phyloP scores from a whole-genome alignment of 2,113 vertebrate species.

The Setophaga petechia region DNA sequence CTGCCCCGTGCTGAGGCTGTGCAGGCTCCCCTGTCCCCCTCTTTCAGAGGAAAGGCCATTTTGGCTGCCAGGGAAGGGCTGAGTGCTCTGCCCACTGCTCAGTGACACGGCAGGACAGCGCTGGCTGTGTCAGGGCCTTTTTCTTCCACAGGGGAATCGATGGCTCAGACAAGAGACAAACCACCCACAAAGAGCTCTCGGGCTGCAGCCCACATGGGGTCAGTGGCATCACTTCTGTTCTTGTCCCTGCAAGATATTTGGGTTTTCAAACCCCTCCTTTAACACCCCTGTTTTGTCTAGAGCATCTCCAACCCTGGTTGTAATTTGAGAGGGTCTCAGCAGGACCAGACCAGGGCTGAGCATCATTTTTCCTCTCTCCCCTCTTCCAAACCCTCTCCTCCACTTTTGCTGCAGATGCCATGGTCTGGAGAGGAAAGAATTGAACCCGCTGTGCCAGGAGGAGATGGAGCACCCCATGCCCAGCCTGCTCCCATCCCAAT shows the following conservation, averaged over 20 bases:
- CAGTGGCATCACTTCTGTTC: background rate
- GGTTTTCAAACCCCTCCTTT: background rate
- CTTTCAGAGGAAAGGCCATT: accelerated
- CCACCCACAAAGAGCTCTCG: background rate
- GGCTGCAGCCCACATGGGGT: background rate
- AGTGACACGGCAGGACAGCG: accelerated
- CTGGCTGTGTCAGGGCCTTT: background rate
- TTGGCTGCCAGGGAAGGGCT: background rate
- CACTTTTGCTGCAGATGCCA: background rate
- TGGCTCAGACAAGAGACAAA: background rate
- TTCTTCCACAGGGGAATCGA: background rate
- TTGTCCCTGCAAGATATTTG: background rate
- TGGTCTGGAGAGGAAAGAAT: accelerated
- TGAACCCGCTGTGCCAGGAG: background rate
- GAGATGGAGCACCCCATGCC: background rate
- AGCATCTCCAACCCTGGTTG: background rate
- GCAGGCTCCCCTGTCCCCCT: background rate
- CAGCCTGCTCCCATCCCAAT: background rate
- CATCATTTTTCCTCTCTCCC: background rate
- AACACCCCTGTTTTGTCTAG: accelerated
- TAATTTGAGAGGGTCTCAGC: background rate
- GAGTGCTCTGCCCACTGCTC: background rate
- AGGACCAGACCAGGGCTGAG: background rate
- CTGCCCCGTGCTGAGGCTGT: background rate
- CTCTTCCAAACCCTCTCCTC: background rate